phyloP scores from a whole-genome alignment of 2,113 vertebrate genomes.

The Saguinus imperator region DNA sequence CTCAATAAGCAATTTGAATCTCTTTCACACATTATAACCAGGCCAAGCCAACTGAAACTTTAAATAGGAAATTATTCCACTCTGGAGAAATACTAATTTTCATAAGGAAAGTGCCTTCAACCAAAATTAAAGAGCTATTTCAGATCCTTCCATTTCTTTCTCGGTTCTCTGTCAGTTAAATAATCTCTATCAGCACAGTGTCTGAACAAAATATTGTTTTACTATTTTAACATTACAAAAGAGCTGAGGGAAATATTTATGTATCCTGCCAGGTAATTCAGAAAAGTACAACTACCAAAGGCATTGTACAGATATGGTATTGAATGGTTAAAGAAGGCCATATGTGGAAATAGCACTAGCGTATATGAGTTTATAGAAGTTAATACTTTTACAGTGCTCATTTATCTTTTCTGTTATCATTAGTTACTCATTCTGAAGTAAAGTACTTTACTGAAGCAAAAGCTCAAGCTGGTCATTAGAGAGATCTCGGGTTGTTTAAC shows the following conservation, averaged over 20 bases:
- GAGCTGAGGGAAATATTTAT: neutral
- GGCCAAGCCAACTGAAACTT: conserved; percentile 67
- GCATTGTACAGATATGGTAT: neutral
- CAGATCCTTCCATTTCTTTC: neutral
- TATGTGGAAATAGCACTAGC: neutral
- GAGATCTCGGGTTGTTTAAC: neutral
- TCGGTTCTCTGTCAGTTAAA: conserved; percentile 33
- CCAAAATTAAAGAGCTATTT: conserved; percentile 25
- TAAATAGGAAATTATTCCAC: conserved; percentile 75
- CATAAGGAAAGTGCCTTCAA: conserved; percentile 57
- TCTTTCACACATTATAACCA: conserved; percentile 58
- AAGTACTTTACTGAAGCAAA: conserved; percentile 4
- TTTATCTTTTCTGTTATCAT: conserved; percentile 5
- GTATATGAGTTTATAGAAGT: neutral
- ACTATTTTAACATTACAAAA: conserved; percentile 1
- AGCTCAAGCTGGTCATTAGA: neutral
- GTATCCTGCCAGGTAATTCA: neutral
- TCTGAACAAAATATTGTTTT: neutral
- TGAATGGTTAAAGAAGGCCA: neutral
- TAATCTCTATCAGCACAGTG: neutral
- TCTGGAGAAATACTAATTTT: conserved; percentile 69
- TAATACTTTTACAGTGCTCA: neutral
- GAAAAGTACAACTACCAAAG: neutral
- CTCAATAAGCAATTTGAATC: conserved; percentile 62
- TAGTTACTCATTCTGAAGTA: neutral